Evolutionary conservation across 2,797 vertebrate genomes (phyloP), one percentile per base, ranked within the genome.

Genomic region (Lagodon rhomboides): DNA sequence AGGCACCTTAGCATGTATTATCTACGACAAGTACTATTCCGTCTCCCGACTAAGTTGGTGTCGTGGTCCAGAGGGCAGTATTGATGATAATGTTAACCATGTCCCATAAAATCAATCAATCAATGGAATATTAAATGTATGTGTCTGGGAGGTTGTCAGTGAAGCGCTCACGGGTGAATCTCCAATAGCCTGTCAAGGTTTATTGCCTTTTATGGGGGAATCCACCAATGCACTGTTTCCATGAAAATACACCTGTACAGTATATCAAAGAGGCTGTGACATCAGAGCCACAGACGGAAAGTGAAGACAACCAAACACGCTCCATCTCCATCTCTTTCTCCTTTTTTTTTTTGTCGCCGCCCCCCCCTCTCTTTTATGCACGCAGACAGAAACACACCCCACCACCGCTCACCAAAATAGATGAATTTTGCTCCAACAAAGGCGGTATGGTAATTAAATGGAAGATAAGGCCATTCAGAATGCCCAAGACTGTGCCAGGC

Each of bases 361-460:
- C 60, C 74, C 73, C 17, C 54, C 51, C 63, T 79, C 68, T 82
- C 80, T 89, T 89, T 87, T 82, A 87, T 87, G 81, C 80, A 75
- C 72, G 70, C 77, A 68, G 59, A 81, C 75, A 87, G 77, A 89
- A 70, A 83, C 80, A 59, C 83, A 74, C 79, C 77, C 82, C 79
- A 65, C 82, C 66, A 70, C 62, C 69, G 64, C 85, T 79, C 79
- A 75, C 78, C 81, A 91, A 95, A 95, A 94, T 89, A 93, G 91
- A 92, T 94, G 91, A 93, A 93, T 94, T 93, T 93, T 89, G 84
- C 88, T 91, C 75, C 85, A 91, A 94, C 93, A 95, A 94, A 93
- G 77, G 92, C 89, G 43, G 88, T 87, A 84, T 92, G 87, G 91
- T 94, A 93, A 95, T 94, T 95, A 95, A 94, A 95, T 92, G 87